Percentiles rank a stretch among this genome's conserved stretches.
These are phyloP conservation scores for Suncus etruscus DNA, from an alignment of 2,113 vertebrate species.

Conservation along the genomic window DNA sequence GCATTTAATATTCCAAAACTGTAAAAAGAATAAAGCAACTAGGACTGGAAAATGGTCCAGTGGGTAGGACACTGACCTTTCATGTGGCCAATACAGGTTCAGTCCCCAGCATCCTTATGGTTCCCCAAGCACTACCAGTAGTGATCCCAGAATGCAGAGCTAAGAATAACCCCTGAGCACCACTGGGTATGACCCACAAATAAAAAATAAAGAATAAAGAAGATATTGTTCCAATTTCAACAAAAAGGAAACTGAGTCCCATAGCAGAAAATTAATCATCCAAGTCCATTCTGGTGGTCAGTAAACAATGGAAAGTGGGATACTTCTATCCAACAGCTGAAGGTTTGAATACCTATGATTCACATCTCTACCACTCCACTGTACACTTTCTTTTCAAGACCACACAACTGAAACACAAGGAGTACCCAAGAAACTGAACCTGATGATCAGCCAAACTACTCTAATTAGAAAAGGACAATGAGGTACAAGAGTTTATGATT, in stretches of 20 bases:
- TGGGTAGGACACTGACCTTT: too few relatives aligned
- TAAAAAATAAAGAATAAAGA: neutral
- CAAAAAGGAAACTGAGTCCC: neutral
- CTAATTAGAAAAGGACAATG: neutral
- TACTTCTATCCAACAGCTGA: neutral
- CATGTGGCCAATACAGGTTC: too few relatives aligned
- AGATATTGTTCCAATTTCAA: neutral
- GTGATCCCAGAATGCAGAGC: too few relatives aligned
- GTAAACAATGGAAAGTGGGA: neutral
- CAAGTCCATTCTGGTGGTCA: neutral
- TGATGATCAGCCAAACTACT: neutral
- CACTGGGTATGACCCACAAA: too few relatives aligned
- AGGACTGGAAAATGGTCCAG: too few relatives aligned
- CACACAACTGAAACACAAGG: neutral
- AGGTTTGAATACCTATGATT: neutral
- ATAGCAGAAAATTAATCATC: neutral
- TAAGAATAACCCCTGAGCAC: too few relatives aligned
- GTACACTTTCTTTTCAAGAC: neutral
- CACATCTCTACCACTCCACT: neutral
- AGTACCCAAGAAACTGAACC: neutral
- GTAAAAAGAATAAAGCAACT: neutral
- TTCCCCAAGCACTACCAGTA: too few relatives aligned
- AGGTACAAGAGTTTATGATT: neutral
- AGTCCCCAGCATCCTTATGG: too few relatives aligned
- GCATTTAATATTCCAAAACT: constrained; percentile 24